Percentiles rank a stretch among this genome's conserved stretches.
These are phyloP conservation scores for Mustelus asterias DNA, from an alignment of 2,113 vertebrate genomes.

Conservation along the genomic window DNA sequence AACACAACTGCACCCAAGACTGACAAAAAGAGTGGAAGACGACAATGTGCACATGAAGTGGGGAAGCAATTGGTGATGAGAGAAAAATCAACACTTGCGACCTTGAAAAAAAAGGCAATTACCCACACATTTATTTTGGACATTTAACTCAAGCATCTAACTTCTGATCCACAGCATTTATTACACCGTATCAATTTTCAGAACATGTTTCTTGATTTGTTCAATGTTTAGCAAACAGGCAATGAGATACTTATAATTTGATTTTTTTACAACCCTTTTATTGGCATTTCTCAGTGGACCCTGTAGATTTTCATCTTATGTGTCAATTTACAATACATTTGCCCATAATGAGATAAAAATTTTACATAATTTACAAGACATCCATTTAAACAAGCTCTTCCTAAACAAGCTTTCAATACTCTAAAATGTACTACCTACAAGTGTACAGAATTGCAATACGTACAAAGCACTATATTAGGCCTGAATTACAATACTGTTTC, in stretches of 20 bases:
- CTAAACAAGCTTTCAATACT: constrained; percentile 18
- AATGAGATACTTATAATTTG: constrained; percentile 22
- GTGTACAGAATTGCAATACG: constrained; percentile 38
- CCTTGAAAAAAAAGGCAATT: neutral
- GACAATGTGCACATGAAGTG: neutral
- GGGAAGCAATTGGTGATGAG: neutral
- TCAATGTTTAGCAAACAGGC: constrained; percentile 19
- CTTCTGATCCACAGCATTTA: neutral
- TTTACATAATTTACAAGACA: constrained; percentile 38
- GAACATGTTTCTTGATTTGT: neutral
- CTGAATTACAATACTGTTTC: constrained; percentile 35
- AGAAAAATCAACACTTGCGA: neutral
- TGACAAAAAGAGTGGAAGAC: neutral
- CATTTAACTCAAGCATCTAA: neutral
- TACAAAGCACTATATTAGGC: constrained; percentile 37
- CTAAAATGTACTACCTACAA: constrained; percentile 36
- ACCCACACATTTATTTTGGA: neutral
- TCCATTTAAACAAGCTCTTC: constrained; percentile 35
- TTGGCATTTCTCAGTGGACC: constrained; percentile 37
- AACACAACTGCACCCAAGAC: neutral
- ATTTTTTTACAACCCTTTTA: constrained; percentile 33
- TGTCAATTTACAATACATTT: constrained; percentile 38
- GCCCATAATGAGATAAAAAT: constrained; percentile 37
- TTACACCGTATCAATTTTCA: constrained; percentile 1
- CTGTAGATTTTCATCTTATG: constrained; percentile 35